Evolutionary conservation across 1,140 invertebrate species (phyloP), one percentile per base, ranked within the genome.

Genomic region (Episyrphus balteatus): DNA sequence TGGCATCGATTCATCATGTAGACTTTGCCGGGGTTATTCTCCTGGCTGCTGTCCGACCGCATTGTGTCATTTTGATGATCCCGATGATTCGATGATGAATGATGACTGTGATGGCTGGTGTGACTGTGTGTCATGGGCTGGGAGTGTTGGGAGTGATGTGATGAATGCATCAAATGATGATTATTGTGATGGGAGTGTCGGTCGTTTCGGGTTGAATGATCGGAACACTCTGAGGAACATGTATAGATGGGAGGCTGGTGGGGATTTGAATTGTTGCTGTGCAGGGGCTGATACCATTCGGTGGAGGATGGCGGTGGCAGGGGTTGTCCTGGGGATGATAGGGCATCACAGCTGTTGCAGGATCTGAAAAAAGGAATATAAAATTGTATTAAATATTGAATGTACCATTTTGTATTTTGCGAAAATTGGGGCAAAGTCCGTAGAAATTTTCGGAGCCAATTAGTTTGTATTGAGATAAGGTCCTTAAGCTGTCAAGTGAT

Each of bases 141-240:
- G 34, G 36, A 32, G 18, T 50, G 51, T 17, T 31, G 26, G 13
- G 26, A 34, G 13, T 47, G 45, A 34, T 49, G 44, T 10, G 43
- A 32, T 6, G 31, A 32, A 30, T 11, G 42, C 42, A 44, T 52
- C 48, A 26, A 26, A 30, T 36, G 31, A n/a, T 49, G 44, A n/a
- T 21, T 14, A 15, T 39, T 52, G 44, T 33, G 52, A 55, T 63
- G 60, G n/a, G 54, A 46, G 36, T 60, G 60, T 1, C 61, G 62
- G 42, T 58, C 21, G 21, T 26, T 26, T 8, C 21, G 53, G 9
- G 61, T 51, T 36, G 65, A 68, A 47, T 66, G 54, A 47, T 68
- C 64, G 5, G 65, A 68, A 44, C 65, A 68, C 50, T 68, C 65
- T 21, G 65, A 68, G 49, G 65, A 68, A 57, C 65, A 67, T 54